Evolutionary conservation across 2,797 vertebrate species (phyloP).

Genomic region (Melanogrammus aeglefinus): DNA sequence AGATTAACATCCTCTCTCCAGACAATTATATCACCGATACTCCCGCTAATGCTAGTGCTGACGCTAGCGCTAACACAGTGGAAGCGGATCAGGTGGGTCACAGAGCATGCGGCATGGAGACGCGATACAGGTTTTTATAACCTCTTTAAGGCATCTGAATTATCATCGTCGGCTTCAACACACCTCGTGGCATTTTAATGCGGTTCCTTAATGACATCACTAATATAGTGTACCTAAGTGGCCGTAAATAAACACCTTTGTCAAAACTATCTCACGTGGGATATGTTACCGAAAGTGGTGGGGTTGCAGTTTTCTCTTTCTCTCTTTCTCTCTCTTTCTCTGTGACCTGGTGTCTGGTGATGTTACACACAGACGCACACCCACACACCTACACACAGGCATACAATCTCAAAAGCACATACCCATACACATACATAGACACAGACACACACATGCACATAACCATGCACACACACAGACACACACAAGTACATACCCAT

Average conservation of each 20-base stretch:
- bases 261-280: background rate
- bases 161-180: background rate
- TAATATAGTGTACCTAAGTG: background rate
- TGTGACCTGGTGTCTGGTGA: background rate
- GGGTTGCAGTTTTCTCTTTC: background rate
- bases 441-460: constrained; percentile 4
- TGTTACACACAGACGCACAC: background rate
- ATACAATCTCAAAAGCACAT: background rate
- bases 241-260: background rate
- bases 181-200: background rate
- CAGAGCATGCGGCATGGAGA: too few species aligned
- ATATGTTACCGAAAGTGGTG: background rate
- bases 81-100: too few species aligned
- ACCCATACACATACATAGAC: constrained; percentile 3
- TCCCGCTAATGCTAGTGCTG: too few species aligned
- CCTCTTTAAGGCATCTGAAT: background rate
- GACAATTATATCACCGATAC: too few species aligned
- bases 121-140: too few species aligned
- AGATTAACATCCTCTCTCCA: too few species aligned
- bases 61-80: too few species aligned
- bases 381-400: too few species aligned
- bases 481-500: constrained; percentile 7
- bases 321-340: background rate
- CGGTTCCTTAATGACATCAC: background rate
- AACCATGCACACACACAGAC: background rate